These are phyloP conservation scores for Gastrophysa polygoni DNA, from an alignment of 2,888 invertebrate genomes.

Conservation along the genomic window DNA sequence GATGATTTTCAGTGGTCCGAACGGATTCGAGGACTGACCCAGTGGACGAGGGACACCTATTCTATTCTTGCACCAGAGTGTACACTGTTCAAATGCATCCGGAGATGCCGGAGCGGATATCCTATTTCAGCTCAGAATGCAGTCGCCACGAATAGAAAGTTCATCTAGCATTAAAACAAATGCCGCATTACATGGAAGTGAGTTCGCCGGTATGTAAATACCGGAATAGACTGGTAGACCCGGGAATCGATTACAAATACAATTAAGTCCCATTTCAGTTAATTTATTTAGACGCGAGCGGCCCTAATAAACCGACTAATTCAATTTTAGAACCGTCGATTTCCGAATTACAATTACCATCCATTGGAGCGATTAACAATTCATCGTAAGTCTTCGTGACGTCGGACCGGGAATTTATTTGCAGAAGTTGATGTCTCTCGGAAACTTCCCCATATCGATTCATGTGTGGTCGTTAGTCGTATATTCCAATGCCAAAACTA, in stretches of 20 bases:
- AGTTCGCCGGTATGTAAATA: slow-evolving; percentile 7
- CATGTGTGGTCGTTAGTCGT: no score
- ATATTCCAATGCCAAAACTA: no score
- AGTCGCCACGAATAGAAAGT: background rate
- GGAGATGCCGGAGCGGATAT: no score
- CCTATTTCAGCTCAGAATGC: background rate
- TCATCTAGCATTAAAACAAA: background rate
- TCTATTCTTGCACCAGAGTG: no score
- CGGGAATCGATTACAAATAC: slow-evolving; percentile 35
- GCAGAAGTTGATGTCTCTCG: no score
- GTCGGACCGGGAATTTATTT: slow-evolving; percentile 8
- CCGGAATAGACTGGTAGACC: slow-evolving; percentile 12
- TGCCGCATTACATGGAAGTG: background rate
- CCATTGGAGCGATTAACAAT: slow-evolving; percentile 35
- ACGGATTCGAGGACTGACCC: no score
- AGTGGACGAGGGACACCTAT: no score
- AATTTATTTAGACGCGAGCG: slow-evolving; percentile 35
- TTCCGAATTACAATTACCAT: slow-evolving; percentile 40
- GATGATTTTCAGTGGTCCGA: no score
- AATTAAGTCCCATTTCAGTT: slow-evolving; percentile 38
- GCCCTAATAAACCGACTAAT: slow-evolving; percentile 39
- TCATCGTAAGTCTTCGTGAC: slow-evolving; percentile 14
- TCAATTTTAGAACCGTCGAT: slow-evolving; percentile 34
- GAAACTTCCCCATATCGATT: no score
- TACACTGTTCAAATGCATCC: no score